Percentiles rank a stretch among this genome's conserved stretches.
Evolutionary conservation across 2,888 invertebrate genomes (phyloP).

Genomic region (Aphrophora alni): DNA sequence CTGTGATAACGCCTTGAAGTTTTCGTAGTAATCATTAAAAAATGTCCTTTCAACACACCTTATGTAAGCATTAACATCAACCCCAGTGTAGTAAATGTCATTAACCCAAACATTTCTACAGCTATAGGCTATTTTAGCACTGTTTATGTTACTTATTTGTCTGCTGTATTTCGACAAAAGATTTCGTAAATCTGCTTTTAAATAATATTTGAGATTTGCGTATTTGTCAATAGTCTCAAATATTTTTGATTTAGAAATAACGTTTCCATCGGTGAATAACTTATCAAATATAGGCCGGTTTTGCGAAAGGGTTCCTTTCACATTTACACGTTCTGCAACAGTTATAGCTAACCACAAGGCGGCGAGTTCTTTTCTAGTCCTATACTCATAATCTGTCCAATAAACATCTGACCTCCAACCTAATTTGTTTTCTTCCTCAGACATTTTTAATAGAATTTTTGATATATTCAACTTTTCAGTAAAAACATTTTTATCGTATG

Average conservation of each 20-base stretch:
- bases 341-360: too few species aligned
- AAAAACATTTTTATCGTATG: not conserved
- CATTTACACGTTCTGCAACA: too few species aligned
- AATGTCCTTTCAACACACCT: not conserved
- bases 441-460: not conserved
- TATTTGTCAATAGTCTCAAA: not conserved
- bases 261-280: not conserved
- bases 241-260: not conserved
- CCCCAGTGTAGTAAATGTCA: not conserved
- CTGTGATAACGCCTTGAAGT: not conserved
- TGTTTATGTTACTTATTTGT: not conserved
- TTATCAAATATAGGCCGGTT: too few species aligned
- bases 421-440: not conserved
- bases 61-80: too few species aligned
- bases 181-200: not conserved
- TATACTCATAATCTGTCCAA: not conserved
- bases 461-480: not conserved
- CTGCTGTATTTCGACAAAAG: not conserved
- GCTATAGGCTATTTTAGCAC: not conserved
- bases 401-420: not conserved
- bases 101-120: not conserved
- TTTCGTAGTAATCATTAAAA: not conserved
- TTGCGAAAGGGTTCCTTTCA: too few species aligned
- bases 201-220: not conserved
- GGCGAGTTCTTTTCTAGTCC: too few species aligned